A percentile compares a stretch with the other conserved stretches of the same genome.
Conservation (phyloP, 2,888 invertebrate genomes). For the Actias luna region DNA sequence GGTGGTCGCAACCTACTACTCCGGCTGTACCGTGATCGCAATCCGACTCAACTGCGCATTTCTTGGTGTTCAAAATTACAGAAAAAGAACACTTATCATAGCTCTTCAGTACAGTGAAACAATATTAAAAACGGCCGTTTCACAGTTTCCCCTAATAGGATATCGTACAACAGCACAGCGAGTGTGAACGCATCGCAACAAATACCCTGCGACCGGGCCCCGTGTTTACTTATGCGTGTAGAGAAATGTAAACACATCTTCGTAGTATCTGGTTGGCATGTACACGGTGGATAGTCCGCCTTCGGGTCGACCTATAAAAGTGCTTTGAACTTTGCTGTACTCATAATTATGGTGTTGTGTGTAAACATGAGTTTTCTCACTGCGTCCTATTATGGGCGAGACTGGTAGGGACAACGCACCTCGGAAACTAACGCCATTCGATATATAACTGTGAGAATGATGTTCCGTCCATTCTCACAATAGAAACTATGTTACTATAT, state of each 20-base stretch:
- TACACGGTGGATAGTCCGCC: slow-evolving; percentile 32
- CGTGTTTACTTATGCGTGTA: slow-evolving; percentile 61
- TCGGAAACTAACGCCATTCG: neutral
- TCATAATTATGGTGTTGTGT: slow-evolving; percentile 44
- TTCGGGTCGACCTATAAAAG: slow-evolving; percentile 41
- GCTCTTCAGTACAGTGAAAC: no score
- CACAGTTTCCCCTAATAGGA: neutral
- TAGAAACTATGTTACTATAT: neutral
- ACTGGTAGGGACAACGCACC: slow-evolving; percentile 6
- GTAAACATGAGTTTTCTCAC: slow-evolving; percentile 47
- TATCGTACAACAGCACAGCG: slow-evolving; percentile 1
- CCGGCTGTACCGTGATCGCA: no score
- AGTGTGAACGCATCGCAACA: neutral
- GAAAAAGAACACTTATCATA: no score
- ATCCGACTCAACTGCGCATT: no score
- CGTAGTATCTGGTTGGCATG: slow-evolving; percentile 13
- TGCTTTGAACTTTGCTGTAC: slow-evolving; percentile 52
- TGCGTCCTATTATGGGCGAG: slow-evolving; percentile 27
- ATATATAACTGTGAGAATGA: neutral
- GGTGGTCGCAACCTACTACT: no score
- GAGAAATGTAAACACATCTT: slow-evolving; percentile 53
- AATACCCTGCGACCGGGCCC: slow-evolving; percentile 1
- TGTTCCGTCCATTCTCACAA: neutral
- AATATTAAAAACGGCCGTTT: neutral
- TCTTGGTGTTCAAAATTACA: no score